Percentiles rank a stretch among this genome's conserved stretches.
Evolutionary conservation across 2,888 invertebrate species (phyloP).

Genomic region (Andrena marginata): DNA sequence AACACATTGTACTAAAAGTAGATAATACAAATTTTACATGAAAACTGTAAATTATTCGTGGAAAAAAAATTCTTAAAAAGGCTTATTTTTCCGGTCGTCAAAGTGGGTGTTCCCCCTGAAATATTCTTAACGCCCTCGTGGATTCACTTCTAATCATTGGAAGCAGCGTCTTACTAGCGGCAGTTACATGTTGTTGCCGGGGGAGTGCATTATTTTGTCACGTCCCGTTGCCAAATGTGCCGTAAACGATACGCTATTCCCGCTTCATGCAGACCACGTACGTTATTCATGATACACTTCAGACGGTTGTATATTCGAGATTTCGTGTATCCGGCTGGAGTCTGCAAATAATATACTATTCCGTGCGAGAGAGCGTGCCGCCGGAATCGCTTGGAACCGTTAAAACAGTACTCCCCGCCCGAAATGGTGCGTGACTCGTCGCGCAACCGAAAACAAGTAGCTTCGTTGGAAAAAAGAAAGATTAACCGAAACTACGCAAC

Average conservation of each 20-base stretch:
- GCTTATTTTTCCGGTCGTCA: too few relatives aligned
- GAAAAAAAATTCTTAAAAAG: too few relatives aligned
- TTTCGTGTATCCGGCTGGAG: slow-evolving; percentile 12
- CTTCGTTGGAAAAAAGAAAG: background rate
- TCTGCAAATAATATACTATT: slow-evolving; percentile 31
- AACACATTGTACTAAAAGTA: too few relatives aligned
- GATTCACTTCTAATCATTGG: background rate
- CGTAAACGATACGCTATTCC: slow-evolving; percentile 50
- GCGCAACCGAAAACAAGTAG: background rate
- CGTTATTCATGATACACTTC: slow-evolving; percentile 53
- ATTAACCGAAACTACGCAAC: background rate
- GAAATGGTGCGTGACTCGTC: background rate
- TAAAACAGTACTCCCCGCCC: background rate
- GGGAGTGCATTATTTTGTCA: slow-evolving; percentile 46
- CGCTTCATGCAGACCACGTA: slow-evolving; percentile 55
- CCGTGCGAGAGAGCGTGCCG: background rate
- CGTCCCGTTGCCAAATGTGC: slow-evolving; percentile 47
- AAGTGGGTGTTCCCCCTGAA: too few relatives aligned
- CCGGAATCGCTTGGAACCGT: background rate
- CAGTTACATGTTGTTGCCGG: background rate
- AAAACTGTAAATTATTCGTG: too few relatives aligned
- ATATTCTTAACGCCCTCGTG: background rate
- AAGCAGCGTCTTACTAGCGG: background rate
- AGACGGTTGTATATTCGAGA: slow-evolving; percentile 28
- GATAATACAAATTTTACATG: too few relatives aligned